Conservation (phyloP, 2,888 invertebrate species). For the Netelia inedita region DNA sequence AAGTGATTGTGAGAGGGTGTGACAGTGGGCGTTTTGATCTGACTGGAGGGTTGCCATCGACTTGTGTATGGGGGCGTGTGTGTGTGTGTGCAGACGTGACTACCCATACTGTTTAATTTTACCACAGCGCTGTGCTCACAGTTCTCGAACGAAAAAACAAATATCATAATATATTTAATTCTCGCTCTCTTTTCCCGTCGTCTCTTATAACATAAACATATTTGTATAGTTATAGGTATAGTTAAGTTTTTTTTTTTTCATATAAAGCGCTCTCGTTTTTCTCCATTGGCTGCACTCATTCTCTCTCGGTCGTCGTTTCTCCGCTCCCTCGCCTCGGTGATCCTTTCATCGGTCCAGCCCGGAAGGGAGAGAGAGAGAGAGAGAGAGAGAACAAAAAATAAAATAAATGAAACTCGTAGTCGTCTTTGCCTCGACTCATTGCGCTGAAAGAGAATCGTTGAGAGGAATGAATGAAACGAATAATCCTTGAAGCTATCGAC, state of each 20-base stretch:
- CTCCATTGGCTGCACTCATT: background rate
- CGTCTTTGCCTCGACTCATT: conserved; percentile 40
- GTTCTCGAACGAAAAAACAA: too few species aligned
- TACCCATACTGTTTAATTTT: too few species aligned
- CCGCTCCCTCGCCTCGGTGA: conserved; percentile 34
- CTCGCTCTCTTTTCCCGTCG: too few species aligned
- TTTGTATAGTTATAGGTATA: too few species aligned
- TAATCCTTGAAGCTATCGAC: conserved; percentile 59
- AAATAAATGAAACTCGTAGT: conserved; percentile 38
- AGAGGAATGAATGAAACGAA: conserved; percentile 61
- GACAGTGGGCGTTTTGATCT: conserved; percentile 48
- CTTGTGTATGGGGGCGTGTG: too few species aligned
- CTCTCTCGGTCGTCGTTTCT: background rate
- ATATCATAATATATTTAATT: too few species aligned
- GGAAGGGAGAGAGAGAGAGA: conserved; percentile 24
- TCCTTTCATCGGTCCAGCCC: conserved; percentile 43
- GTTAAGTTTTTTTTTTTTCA: background rate
- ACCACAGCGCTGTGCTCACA: too few species aligned
- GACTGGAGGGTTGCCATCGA: conserved; percentile 41
- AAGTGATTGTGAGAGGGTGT: conserved; percentile 23
- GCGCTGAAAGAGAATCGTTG: conserved; percentile 58
- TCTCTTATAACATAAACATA: too few species aligned
- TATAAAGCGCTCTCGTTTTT: background rate
- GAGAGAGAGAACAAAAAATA: conserved; percentile 22
- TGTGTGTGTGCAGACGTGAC: too few species aligned